Conservation (phyloP, 2,113 vertebrate genomes). For the Tyrannus savana region DNA sequence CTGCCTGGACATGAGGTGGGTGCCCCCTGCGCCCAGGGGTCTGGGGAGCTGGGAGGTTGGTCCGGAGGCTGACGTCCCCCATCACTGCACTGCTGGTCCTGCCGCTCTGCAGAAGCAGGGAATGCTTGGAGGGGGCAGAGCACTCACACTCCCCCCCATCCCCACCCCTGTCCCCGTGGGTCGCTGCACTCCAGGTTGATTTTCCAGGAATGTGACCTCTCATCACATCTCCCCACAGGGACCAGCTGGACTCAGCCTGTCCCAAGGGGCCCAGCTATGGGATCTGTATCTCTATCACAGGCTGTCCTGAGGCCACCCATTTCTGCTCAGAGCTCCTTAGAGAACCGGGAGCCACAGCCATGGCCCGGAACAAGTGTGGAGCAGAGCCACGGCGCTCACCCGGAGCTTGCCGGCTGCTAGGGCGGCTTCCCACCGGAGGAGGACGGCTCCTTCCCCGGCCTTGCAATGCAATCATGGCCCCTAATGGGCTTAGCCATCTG, state of each 20-base stretch:
- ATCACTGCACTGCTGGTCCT: accelerated
- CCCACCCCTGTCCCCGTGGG: accelerated
- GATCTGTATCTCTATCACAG: neutral
- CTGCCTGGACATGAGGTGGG: slow-evolving; percentile 24
- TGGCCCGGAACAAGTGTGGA: accelerated
- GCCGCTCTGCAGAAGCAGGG: neutral
- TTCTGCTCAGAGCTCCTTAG: neutral
- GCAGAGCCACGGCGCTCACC: accelerated
- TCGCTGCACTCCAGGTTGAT: neutral
- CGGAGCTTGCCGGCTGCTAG: neutral
- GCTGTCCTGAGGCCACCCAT: no score
- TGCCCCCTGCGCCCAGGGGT: neutral
- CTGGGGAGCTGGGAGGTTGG: neutral
- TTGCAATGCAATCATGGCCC: neutral
- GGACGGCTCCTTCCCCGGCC: neutral
- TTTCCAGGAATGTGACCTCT: neutral
- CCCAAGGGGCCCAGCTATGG: neutral
- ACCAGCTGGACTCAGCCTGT: neutral
- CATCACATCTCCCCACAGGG: accelerated
- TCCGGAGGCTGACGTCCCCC: no score
- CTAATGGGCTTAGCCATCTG: slow-evolving; percentile 62
- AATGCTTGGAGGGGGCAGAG: neutral
- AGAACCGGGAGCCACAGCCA: neutral
- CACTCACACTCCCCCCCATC: neutral
- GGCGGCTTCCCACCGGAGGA: neutral